Base-by-base conservation (phyloP, 2,113 vertebrate genomes). In the Hyla sarda region DNA sequence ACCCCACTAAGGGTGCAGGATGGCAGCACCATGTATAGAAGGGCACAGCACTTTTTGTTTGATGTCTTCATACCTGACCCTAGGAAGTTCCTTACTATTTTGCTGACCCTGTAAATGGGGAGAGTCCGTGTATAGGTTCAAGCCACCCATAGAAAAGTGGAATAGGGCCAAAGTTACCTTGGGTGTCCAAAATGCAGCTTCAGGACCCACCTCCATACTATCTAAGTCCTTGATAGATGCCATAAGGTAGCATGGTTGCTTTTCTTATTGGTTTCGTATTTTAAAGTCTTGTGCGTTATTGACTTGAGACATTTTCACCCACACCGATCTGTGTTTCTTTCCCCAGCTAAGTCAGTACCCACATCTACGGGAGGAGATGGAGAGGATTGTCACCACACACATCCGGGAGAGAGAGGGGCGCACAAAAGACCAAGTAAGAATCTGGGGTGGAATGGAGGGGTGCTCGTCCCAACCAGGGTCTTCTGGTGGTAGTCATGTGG, bases 331-430 rank as follows among this genome's bases (percentile, higher is more conserved):
- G 89, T 90, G 21, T 88, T 87, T 32, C 92, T 67, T 95, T 87
- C 91, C 90, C 88, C 95, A 99, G 98, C 95, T 99, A 89, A 97
- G 97, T 90, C 98, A 99, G 86, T 99, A 98, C 91, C 98, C 98
- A 0, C 92, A 96, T 89, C 92, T 99, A 84, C 95, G 98, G 25
- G 98, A 99, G 88, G 98, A 99, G 92, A 99, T 99, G 98, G 98
- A 99, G 87, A 95, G 97, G 85, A 99, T 99, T 0, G 98, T 99
- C 71, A 99, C 98, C 21, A 98, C 98, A 58, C 95, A 99, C 88
- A 99, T 99, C 92, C 94, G 98, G 1, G 98, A 99, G 84, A 91
- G 97, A 2, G 98, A 99, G 90, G 97, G 93, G n/a, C 95, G 95
- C 89, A 98, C 97, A 58, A 99, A 99, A 90, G 91, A 93, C 0